A percentile compares a stretch with the other conserved stretches of the same genome.
These are phyloP conservation scores for Chinchilla lanigera DNA, from an alignment of 2,113 vertebrate genomes.

Conservation along the genomic window DNA sequence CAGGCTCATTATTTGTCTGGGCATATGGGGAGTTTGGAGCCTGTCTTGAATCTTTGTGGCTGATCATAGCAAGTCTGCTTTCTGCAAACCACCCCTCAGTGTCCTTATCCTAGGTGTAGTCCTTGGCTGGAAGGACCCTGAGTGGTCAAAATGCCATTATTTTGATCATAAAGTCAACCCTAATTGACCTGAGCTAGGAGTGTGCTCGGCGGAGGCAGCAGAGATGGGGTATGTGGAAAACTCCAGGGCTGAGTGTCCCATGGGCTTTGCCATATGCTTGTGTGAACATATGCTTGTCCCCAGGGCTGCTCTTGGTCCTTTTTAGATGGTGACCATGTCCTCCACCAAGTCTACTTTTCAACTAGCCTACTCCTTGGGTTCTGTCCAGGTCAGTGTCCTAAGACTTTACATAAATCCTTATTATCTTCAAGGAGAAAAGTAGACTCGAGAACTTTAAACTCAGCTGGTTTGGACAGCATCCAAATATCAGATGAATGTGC, in stretches of 20 bases:
- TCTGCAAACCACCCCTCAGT: background rate
- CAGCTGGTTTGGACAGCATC: background rate
- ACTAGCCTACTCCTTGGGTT: background rate
- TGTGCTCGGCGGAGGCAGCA: background rate
- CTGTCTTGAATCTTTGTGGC: slow-evolving; percentile 15
- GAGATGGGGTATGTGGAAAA: background rate
- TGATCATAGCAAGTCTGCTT: background rate
- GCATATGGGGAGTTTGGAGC: slow-evolving; percentile 56
- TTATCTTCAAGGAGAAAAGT: background rate
- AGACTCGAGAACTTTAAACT: background rate
- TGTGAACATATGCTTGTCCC: background rate
- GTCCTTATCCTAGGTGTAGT: background rate
- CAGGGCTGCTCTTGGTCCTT: background rate
- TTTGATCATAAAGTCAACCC: background rate
- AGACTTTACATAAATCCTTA: background rate
- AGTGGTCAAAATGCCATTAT: background rate
- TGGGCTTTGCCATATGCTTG: background rate
- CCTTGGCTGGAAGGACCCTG: background rate
- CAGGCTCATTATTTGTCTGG: slow-evolving; percentile 61
- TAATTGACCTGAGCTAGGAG: background rate
- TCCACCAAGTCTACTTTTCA: background rate
- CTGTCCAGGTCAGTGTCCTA: background rate
- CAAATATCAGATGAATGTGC: background rate
- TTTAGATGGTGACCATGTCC: background rate
- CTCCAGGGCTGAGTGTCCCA: background rate